phyloP scores from a whole-genome alignment of 53 echinoderm and acorn worm genomes.

The Glandiceps talaboti region DNA sequence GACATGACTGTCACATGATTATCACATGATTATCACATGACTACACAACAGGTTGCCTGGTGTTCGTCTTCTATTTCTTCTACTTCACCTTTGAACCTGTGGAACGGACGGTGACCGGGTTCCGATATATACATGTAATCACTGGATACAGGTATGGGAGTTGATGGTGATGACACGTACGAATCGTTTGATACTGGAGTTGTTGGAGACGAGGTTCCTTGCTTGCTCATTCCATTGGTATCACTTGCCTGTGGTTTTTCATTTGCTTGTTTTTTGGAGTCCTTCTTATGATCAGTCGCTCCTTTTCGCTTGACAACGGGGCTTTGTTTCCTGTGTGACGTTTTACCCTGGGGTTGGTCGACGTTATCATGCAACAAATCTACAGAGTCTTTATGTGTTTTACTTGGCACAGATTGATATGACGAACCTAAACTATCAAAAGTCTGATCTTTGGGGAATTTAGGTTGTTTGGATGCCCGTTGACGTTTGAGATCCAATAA shows the following conservation, averaged over 20 bases:
- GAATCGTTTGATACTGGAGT: neutral
- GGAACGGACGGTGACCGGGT: neutral
- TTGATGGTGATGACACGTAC: neutral
- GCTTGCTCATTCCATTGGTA: neutral
- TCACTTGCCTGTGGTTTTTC: neutral
- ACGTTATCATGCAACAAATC: neutral
- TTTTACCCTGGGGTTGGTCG: neutral
- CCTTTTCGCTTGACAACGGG: neutral
- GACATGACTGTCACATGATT: neutral
- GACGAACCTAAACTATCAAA: neutral
- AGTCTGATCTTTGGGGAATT: neutral
- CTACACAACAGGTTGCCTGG: neutral
- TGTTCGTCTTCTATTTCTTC: neutral
- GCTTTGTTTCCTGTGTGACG: neutral
- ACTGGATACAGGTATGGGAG: too few species aligned
- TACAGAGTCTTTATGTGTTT: neutral
- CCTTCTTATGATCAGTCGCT: neutral
- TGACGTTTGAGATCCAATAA: neutral
- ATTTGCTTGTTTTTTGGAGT: neutral
- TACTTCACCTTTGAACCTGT: neutral
- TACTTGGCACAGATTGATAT: neutral
- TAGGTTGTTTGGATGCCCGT: neutral
- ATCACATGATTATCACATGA: neutral
- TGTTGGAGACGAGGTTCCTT: neutral
- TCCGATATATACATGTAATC: too few species aligned